Evolutionary conservation across 1,140 invertebrate species (phyloP).

Genomic region (Pectinophora gossypiella): DNA sequence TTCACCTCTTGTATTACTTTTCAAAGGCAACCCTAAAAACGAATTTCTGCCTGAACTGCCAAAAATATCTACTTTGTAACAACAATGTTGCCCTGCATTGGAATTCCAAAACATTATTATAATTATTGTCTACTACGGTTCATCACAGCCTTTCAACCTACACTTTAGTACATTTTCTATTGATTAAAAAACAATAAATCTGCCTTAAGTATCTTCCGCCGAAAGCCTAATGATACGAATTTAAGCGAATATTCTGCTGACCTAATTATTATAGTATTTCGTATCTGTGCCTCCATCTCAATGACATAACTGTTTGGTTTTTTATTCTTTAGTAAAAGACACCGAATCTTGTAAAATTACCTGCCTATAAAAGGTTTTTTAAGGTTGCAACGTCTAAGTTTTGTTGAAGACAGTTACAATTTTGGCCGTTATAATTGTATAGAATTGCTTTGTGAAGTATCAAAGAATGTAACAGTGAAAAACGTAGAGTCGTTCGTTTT

Average conservation of each 20-base stretch:
- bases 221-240: conserved; percentile 50
- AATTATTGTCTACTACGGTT: no score
- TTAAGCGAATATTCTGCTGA: conserved; percentile 31
- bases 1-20: no score
- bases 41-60: no score
- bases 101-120: no score
- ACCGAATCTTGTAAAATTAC: conserved; percentile 60
- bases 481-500: conserved; percentile 26
- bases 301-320: conserved; percentile 50
- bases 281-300: conserved; percentile 51
- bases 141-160: neutral
- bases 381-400: conserved; percentile 51
- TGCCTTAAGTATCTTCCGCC: conserved; percentile 29
- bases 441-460: conserved; percentile 64
- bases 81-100: no score
- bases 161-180: conserved; percentile 23
- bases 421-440: conserved; percentile 75
- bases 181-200: conserved; percentile 67
- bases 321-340: conserved; percentile 39
- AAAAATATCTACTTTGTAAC: no score
- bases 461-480: conserved; percentile 33
- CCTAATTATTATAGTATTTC: conserved; percentile 50
- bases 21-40: no score
- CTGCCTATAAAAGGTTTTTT: conserved; percentile 62
- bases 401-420: conserved; percentile 71